phyloP scores from a whole-genome alignment of 2,888 invertebrate species.

The Heliconius aoede region DNA sequence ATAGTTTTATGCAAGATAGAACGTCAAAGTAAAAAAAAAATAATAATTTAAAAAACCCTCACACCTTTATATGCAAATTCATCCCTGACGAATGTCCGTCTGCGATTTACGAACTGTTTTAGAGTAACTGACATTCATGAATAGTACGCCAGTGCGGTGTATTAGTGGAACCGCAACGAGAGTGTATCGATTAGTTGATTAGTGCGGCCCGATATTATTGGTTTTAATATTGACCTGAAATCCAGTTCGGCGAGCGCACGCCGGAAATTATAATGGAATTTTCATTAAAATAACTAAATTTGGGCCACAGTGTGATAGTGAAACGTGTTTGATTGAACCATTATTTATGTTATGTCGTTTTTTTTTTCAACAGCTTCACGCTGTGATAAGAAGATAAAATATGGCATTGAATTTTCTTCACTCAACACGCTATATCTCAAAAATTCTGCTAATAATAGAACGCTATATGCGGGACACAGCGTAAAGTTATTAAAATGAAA shows the following conservation, averaged over 20 bases:
- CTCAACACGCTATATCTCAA: neutral
- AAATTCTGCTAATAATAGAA: neutral
- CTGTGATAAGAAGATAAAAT: neutral
- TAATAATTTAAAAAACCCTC: no score
- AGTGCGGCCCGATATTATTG: neutral
- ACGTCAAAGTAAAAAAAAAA: no score
- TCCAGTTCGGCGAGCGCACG: neutral
- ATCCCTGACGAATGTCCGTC: neutral
- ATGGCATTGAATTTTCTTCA: neutral
- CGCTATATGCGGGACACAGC: neutral
- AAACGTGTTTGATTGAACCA: neutral
- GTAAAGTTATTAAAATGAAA: neutral
- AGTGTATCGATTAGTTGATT: constrained; percentile 17
- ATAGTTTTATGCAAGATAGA: no score
- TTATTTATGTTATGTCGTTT: neutral
- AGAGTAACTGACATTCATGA: constrained; percentile 13
- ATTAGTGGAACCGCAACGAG: constrained; percentile 1
- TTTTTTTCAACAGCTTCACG: neutral
- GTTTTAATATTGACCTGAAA: neutral
- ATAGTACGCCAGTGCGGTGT: neutral
- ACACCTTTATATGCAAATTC: neutral
- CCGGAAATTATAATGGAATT: neutral
- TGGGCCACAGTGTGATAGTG: neutral
- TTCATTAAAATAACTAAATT: constrained; percentile 8
- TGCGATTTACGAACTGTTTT: constrained; percentile 24